phyloP scores from a whole-genome alignment of 2,888 invertebrate genomes.

The Tillus elongatus region DNA sequence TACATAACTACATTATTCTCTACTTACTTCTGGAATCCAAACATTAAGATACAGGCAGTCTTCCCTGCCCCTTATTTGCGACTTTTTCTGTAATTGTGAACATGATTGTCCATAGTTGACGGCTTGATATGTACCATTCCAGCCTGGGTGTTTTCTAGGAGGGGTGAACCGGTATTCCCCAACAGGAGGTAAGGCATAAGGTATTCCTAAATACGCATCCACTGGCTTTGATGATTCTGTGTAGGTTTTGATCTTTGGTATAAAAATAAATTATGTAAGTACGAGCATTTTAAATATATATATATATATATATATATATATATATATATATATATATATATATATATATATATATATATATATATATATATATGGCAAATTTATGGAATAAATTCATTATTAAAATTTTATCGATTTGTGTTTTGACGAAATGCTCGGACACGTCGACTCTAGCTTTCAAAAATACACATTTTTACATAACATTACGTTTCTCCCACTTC shows the following conservation, averaged over 20 bases:
- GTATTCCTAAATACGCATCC: constrained; percentile 67
- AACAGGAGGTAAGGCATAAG: constrained; percentile 70
- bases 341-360: too few relatives aligned
- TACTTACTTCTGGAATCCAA: constrained; percentile 69
- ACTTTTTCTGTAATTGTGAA: constrained; percentile 47
- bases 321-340: too few relatives aligned
- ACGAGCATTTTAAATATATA: too few relatives aligned
- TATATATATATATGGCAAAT: too few relatives aligned
- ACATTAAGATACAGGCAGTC: constrained; percentile 88
- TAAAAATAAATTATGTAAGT: neutral
- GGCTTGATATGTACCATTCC: constrained; percentile 62
- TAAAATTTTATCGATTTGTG: too few relatives aligned
- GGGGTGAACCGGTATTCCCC: constrained; percentile 66
- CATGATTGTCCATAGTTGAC: constrained; percentile 62
- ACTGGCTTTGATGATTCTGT: constrained; percentile 54
- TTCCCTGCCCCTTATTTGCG: constrained; percentile 46
- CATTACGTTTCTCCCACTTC: too few relatives aligned
- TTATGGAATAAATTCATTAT: too few relatives aligned
- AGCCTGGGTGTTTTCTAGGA: constrained; percentile 60
- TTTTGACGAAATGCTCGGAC: too few relatives aligned
- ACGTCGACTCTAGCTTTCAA: too few relatives aligned
- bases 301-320: too few relatives aligned
- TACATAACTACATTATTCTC: too few relatives aligned
- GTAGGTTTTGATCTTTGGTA: constrained; percentile 55
- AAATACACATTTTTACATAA: too few relatives aligned